These are phyloP conservation scores for Malurus elegans DNA, from an alignment of 2,113 vertebrate species.

Conservation along the genomic window DNA sequence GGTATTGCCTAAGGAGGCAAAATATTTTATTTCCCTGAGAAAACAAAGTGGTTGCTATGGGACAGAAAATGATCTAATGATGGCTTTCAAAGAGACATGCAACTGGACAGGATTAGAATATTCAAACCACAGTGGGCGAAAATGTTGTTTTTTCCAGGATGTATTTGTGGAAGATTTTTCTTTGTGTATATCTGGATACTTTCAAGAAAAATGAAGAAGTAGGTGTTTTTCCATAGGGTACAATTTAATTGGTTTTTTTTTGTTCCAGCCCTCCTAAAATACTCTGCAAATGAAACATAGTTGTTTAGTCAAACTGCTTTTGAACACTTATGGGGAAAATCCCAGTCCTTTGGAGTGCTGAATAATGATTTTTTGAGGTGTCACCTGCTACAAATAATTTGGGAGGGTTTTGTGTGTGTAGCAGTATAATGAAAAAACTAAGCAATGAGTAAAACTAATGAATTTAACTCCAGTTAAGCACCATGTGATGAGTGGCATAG, in stretches of 20 bases:
- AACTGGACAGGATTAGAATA: neutral
- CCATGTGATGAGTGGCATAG: neutral
- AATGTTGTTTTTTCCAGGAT: neutral
- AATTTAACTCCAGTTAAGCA: neutral
- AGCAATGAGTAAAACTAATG: neutral
- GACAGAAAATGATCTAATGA: constrained; percentile 25
- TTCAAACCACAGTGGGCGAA: neutral
- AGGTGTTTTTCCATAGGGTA: neutral
- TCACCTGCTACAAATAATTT: neutral
- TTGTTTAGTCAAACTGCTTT: neutral
- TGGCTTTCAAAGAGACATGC: neutral
- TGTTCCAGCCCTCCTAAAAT: neutral
- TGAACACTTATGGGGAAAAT: neutral
- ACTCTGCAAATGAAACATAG: neutral
- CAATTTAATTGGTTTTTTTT: neutral
- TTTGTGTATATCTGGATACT: neutral
- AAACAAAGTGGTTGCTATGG: constrained; percentile 50
- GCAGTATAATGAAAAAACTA: neutral
- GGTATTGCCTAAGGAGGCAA: constrained; percentile 45
- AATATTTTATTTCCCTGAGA: constrained; percentile 41
- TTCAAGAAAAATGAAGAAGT: neutral
- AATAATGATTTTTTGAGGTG: neutral
- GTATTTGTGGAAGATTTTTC: neutral
- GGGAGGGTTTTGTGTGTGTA: neutral
- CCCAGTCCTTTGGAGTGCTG: neutral